Evolutionary conservation across 2,888 invertebrate genomes (phyloP).

Genomic region (Teleogryllus oceanicus): DNA sequence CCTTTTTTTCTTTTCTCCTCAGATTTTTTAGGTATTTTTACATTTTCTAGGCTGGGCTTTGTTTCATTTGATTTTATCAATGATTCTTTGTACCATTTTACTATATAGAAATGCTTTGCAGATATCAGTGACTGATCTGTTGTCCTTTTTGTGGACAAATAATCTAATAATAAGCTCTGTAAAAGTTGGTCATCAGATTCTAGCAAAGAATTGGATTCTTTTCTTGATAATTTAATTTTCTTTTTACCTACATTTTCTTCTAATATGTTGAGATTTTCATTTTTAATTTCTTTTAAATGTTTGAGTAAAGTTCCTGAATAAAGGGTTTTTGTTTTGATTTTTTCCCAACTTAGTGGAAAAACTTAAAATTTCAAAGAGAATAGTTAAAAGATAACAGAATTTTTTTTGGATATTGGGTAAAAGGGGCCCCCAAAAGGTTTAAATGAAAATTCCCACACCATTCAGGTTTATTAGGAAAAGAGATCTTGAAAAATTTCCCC

Average conservation of each 20-base stretch:
- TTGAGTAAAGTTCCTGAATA: neutral
- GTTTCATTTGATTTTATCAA: neutral
- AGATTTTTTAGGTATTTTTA: neutral
- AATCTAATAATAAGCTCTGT: constrained; percentile 11
- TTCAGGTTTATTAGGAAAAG: too few relatives aligned
- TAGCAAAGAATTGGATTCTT: constrained; percentile 32
- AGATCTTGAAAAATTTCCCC: too few relatives aligned
- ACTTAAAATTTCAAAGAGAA: constrained; percentile 59
- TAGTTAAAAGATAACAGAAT: constrained; percentile 55
- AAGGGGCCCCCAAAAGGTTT: neutral
- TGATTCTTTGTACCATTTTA: neutral
- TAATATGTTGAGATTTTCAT: constrained; percentile 40
- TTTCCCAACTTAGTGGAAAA: constrained; percentile 53
- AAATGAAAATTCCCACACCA: too few relatives aligned
- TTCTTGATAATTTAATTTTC: constrained; percentile 35
- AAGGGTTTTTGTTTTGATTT: constrained; percentile 50
- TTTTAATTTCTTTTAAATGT: neutral
- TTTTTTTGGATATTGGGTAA: constrained; percentile 52
- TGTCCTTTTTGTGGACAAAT: neutral
- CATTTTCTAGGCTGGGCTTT: neutral
- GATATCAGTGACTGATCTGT: neutral
- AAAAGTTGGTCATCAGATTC: neutral
- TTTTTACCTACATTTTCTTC: constrained; percentile 47
- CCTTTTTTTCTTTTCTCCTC: neutral
- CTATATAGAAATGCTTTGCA: neutral